phyloP scores from a whole-genome alignment of 2,113 vertebrate species.

The Anolis carolinensis region DNA sequence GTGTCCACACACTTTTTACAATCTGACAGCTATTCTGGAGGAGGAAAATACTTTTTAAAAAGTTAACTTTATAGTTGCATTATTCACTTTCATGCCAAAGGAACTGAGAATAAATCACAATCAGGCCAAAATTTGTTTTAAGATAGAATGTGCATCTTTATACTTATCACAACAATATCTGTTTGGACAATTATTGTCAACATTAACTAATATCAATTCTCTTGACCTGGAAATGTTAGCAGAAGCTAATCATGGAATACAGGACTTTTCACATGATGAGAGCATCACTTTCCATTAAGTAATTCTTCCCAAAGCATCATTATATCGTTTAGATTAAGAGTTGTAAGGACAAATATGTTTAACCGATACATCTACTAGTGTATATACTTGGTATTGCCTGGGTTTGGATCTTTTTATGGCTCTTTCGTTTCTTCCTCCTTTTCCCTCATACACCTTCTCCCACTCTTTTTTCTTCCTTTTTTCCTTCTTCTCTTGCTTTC shows the following conservation, averaged over 20 bases:
- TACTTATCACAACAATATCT: constrained; percentile 36
- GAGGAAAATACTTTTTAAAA: constrained; percentile 46
- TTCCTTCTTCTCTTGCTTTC: too few species aligned
- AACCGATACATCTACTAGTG: too few species aligned
- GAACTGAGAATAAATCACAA: constrained; percentile 56
- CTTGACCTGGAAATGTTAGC: background rate
- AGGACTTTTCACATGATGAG: background rate
- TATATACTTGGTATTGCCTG: background rate
- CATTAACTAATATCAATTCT: background rate
- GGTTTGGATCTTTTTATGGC: too few species aligned
- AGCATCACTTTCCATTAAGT: background rate
- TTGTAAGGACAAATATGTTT: background rate
- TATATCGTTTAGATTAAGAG: constrained; percentile 36
- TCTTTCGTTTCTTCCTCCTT: too few species aligned
- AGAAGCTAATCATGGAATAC: background rate
- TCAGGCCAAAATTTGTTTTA: constrained; percentile 40
- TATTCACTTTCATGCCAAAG: constrained; percentile 32
- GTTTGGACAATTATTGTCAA: background rate
- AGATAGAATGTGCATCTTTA: background rate
- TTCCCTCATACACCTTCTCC: too few species aligned
- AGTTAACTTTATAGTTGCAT: constrained; percentile 54
- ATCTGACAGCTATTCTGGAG: constrained; percentile 48
- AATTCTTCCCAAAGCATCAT: constrained; percentile 36
- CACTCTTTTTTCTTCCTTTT: too few species aligned
- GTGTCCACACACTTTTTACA: constrained; percentile 32